Conservation (phyloP, 2,888 invertebrate genomes). For the Tortricodes alternella region DNA sequence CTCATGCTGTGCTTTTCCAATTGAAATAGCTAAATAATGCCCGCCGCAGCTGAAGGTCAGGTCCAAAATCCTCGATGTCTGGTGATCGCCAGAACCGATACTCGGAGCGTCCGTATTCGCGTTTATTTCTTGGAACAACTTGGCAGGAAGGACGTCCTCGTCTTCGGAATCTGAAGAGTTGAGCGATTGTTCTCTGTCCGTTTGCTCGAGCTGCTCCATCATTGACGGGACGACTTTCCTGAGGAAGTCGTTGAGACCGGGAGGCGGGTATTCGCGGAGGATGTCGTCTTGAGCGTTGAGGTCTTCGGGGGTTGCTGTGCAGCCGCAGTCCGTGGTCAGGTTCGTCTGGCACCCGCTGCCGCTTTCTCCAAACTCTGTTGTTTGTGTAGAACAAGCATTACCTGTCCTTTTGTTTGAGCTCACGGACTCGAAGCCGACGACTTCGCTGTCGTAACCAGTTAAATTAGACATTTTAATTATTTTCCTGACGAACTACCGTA, state of each 20-base stretch:
- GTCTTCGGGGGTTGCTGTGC: conserved; percentile 51
- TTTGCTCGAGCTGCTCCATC: conserved; percentile 64
- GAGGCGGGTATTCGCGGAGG: conserved; percentile 54
- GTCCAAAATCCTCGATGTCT: conserved; percentile 50
- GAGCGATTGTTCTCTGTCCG: conserved; percentile 47
- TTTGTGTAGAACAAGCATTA: conserved; percentile 55
- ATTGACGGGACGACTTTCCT: conserved; percentile 63
- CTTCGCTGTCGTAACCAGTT: conserved; percentile 70
- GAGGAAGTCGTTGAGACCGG: conserved; percentile 66
- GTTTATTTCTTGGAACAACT: conserved; percentile 60
- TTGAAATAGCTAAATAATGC: conserved; percentile 61
- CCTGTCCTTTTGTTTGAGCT: conserved; percentile 43
- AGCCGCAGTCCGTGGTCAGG: conserved; percentile 49
- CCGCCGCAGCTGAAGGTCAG: conserved; percentile 67
- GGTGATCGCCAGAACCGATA: conserved; percentile 58
- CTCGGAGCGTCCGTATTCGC: conserved; percentile 43
- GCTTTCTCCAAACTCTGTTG: conserved; percentile 52
- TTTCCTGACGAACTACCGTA: background rate
- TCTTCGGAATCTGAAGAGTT: conserved; percentile 70
- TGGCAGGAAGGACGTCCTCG: conserved; percentile 57
- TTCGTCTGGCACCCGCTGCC: conserved; percentile 56
- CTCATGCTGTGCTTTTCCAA: conserved; percentile 62
- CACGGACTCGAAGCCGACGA: conserved; percentile 62
- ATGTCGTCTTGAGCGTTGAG: conserved; percentile 49
- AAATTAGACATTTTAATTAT: conserved; percentile 62